A percentile compares a stretch with the other conserved stretches of the same genome.
phyloP scores from a whole-genome alignment of 2,113 vertebrate species.

The Peromyscus californicus region DNA sequence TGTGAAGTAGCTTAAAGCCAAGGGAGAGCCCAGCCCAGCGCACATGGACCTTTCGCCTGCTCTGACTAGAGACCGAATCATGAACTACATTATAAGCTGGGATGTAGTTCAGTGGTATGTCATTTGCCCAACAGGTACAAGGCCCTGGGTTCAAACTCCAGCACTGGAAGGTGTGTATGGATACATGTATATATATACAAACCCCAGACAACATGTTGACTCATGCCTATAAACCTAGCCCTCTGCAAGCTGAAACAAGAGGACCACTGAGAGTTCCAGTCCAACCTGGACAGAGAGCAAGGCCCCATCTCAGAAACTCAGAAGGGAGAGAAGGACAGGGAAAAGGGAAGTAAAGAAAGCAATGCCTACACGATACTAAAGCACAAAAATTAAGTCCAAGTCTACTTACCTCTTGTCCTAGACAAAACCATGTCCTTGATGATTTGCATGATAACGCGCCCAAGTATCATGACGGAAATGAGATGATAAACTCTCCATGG shows the following conservation, averaged over 20 bases:
- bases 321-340: too few relatives aligned
- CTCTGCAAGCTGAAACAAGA: background rate
- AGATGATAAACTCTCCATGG: conserved; percentile 92
- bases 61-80: background rate
- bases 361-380: background rate
- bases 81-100: background rate
- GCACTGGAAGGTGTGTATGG: background rate
- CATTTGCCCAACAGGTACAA: background rate
- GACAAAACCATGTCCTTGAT: conserved; percentile 89
- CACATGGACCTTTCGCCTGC: too few relatives aligned
- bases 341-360: background rate
- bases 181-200: too few relatives aligned
- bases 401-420: conserved; percentile 89
- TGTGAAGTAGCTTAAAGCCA: background rate
- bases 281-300: background rate
- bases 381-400: background rate
- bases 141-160: background rate
- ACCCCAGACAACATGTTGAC: background rate
- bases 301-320: background rate
- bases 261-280: background rate
- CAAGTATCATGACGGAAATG: conserved; percentile 88
- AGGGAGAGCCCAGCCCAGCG: background rate
- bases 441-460: conserved; percentile 89
- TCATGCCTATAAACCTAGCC: background rate
- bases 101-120: too few relatives aligned